Base-by-base conservation (phyloP, 2,888 invertebrate species). In the Metopia argyrocephala region DNA sequence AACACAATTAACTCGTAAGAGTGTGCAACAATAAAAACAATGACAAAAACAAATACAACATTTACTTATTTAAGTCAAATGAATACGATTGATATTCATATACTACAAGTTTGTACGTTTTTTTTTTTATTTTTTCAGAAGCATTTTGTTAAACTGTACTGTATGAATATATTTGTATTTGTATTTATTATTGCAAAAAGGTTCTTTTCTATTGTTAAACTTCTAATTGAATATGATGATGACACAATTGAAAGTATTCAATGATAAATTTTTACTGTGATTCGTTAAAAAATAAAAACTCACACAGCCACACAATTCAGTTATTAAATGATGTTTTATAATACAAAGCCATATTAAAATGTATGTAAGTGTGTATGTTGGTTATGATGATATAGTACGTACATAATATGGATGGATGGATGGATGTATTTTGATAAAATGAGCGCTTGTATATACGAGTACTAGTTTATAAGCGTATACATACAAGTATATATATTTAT, bases 151-250 rank as follows among this genome's bases (percentile, higher is more conserved):
- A 15, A 38, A 38, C 38, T 15, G 38, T 38, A 38, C 38, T 3
- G 1, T 38, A 38, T 38, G 38, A 38, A 12, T 18, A 27, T 52
- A 48, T 27, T 50, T 21, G 28, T 65, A 12, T 54, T 23, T 64
- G 45, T 66, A 45, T 71, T 48, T 70, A 25, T 9, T 25, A 25
- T 46, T 38, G 38, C 48, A 48, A 73, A 68, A 62, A 73, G 66
- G 46, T 66, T 57, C 15, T 18, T 28, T 69, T 69, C 76, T 78
- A 81, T 81, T 81, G 74, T 81, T 25, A 59, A 81, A 78, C 27
- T 74, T 81, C 69, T 78, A 81, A 81, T 76, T 81, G 80, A 81
- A 81, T 74, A 66, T 74, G 78, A 81, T 79, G 80, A 76, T 81
- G 81, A 78, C 74, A 81, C 76, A 81, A 81, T 81, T 81, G 81